Percentiles rank a stretch among this genome's conserved stretches.
These are phyloP conservation scores for Fistularia tabacaria DNA, from an alignment of 2,797 vertebrate species.

Conservation along the genomic window DNA sequence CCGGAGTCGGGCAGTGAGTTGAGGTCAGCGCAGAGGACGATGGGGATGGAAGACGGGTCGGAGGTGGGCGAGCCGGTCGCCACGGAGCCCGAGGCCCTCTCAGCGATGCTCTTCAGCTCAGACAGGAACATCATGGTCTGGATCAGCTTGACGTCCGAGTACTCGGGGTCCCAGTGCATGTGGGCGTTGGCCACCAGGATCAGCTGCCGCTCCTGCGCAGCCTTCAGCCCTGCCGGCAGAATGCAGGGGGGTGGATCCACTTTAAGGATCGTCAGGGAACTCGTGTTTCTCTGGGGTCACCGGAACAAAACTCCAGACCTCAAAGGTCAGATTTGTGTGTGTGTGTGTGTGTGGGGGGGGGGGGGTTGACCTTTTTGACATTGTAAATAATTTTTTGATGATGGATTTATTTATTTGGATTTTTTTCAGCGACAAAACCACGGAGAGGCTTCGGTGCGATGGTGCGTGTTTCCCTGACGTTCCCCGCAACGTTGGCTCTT, in stretches of 20 bases:
- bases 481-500: slow-evolving; percentile 38
- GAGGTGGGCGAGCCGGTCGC: slow-evolving; percentile 79
- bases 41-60: slow-evolving; percentile 87
- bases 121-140: slow-evolving; percentile 99
- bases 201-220: slow-evolving; percentile 85
- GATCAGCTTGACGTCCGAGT: slow-evolving; percentile 95
- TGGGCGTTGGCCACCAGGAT: slow-evolving; percentile 95
- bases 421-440: no score
- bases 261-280: neutral
- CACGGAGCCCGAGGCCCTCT: slow-evolving; percentile 81
- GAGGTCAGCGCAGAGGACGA: slow-evolving; percentile 97
- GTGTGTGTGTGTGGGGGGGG: no score
- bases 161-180: slow-evolving; percentile 99
- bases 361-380: no score
- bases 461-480: no score
- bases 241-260: neutral
- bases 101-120: slow-evolving; percentile 92
- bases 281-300: no score
- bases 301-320: no score
- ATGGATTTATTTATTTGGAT: no score
- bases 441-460: no score
- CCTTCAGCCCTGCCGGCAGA: slow-evolving; percentile 78
- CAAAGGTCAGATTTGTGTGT: no score
- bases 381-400: no score
- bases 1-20: slow-evolving; percentile 99